Conservation (phyloP, 2,888 invertebrate species). For the Carcina quercana region DNA sequence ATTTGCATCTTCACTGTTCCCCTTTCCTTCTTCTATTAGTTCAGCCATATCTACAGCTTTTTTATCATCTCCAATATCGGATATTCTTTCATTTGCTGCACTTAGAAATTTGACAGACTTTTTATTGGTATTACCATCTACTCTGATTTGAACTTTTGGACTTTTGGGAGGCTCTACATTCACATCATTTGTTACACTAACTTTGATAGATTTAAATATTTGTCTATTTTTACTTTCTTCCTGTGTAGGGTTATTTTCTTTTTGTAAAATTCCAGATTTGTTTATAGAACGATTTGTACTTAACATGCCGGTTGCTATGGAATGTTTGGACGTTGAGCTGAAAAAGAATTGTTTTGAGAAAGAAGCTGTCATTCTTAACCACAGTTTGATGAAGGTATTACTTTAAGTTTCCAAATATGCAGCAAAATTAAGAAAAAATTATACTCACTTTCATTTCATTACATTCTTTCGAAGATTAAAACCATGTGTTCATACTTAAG, state of each 20-base stretch:
- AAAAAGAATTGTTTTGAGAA: constrained; percentile 24
- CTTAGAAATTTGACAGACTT: constrained; percentile 41
- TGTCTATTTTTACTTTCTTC: constrained; percentile 34
- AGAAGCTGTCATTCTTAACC: constrained; percentile 1
- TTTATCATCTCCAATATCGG: constrained; percentile 7
- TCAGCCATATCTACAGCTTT: constrained; percentile 12
- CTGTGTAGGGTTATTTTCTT: constrained; percentile 51
- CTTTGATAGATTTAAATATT: constrained; percentile 37
- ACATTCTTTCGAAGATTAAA: too few relatives aligned
- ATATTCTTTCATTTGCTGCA: constrained; percentile 18
- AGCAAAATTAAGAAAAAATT: too few relatives aligned
- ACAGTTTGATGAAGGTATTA: constrained; percentile 3
- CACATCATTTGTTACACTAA: constrained; percentile 40
- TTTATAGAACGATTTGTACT: constrained; percentile 23
- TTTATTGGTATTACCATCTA: constrained; percentile 44
- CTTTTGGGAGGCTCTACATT: constrained; percentile 22
- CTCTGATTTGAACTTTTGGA: constrained; percentile 39
- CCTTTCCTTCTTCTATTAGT: constrained; percentile 14
- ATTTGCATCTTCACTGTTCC: constrained; percentile 12
- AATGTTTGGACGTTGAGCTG: constrained; percentile 51
- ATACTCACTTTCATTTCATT: too few relatives aligned
- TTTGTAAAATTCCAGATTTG: too few relatives aligned
- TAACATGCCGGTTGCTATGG: constrained; percentile 33
- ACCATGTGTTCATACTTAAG: too few relatives aligned
- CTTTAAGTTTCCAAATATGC: too few relatives aligned